phyloP scores from a whole-genome alignment of 30 jellyfish, hydroid and myxozoan genomes.

The Rhopilema esculentum region DNA sequence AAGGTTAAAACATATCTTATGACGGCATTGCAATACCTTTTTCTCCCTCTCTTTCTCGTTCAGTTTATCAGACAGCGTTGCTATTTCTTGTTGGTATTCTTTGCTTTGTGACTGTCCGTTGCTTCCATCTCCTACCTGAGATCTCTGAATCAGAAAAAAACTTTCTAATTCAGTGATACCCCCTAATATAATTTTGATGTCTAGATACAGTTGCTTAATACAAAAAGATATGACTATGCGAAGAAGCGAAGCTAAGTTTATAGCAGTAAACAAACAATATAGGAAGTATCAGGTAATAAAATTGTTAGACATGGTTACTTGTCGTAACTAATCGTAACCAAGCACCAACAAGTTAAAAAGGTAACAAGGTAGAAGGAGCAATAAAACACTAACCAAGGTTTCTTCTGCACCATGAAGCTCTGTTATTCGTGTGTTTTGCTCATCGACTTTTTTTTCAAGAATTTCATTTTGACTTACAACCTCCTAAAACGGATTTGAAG shows the following conservation, averaged over 20 bases:
- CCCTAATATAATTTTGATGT: too few relatives aligned
- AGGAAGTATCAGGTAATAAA: too few relatives aligned
- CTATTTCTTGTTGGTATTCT: background rate
- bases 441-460: background rate
- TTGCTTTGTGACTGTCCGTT: background rate
- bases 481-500: background rate
- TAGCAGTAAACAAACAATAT: too few relatives aligned
- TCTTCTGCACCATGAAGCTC: constrained; percentile 11
- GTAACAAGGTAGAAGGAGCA: background rate
- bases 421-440: constrained; percentile 2
- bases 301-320: too few relatives aligned
- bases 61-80: background rate
- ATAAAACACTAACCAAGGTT: constrained; percentile 5
- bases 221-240: too few relatives aligned
- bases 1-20: too few relatives aligned
- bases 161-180: too few relatives aligned
- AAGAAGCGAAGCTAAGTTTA: too few relatives aligned
- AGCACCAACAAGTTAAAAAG: background rate
- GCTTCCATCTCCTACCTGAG: background rate
- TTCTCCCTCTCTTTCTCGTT: background rate
- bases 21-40: too few relatives aligned
- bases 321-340: too few relatives aligned
- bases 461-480: background rate
- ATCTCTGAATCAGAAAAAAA: background rate
- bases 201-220: too few relatives aligned